Evolutionary conservation across 2,888 invertebrate genomes (phyloP), one percentile per base, ranked within the genome.

Genomic region (Standfussiana lucernea): DNA sequence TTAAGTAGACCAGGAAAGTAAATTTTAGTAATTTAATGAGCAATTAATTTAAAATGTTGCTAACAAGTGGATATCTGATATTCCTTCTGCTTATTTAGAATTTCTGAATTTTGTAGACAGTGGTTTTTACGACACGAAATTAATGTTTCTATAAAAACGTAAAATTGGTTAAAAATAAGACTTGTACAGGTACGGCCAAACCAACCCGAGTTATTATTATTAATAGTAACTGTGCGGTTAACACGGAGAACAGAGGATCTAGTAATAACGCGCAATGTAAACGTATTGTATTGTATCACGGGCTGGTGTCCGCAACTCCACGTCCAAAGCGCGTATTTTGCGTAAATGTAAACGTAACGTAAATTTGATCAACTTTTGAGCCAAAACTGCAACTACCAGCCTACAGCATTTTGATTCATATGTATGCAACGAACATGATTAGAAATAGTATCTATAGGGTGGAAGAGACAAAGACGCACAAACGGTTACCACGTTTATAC

Each of bases 11-110:
- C 18, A 64, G n/a, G 10, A 28, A 18, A 40, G 40, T 40, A n/a
- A n/a, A 10, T 64, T 15, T n/a, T 64, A 64, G 40, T 21, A 3
- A 61, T 40, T 64, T 64, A 40, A 64, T 40, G 64, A 64, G n/a
- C 40, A 64, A 40, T 64, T 64, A 64, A 4, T 64, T 64, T 64
- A 28, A n/a, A 40, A 15, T 28, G 64, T 64, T n/a, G 64, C 40
- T 40, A n/a, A 28, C 40, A 28, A 64, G 15, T 64, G 40, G 64
- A 64, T 64, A 64, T 18, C 42, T 64, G 64, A 64, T 64, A 64
- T 28, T 40, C n/a, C 2, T 64, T 28, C 15, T 40, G 40, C 28
- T 40, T n/a, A 37, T 64, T 64, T 40, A 5, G 4, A n/a, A 62
- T 62, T 62, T 62, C 28, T 18, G 0, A 21, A 21, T 35, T 61